phyloP scores from a whole-genome alignment of 2,113 vertebrate species.

The Grammomys surdaster region DNA sequence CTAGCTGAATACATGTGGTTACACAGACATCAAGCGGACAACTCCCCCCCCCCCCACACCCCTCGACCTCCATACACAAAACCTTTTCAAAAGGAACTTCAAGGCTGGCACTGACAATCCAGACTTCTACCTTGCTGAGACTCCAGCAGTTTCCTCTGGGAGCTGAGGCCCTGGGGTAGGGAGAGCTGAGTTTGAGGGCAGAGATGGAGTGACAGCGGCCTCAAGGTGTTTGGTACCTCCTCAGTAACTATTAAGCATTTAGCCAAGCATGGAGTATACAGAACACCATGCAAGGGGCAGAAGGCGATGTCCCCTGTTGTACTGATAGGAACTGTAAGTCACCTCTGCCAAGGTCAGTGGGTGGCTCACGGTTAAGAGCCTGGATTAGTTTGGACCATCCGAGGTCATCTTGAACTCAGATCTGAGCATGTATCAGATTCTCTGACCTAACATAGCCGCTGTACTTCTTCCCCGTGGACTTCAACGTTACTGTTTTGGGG shows the following conservation, averaged over 20 bases:
- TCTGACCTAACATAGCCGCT: background rate
- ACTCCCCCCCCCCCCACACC: background rate
- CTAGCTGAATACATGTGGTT: background rate
- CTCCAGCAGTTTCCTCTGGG: background rate
- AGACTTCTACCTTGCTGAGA: background rate
- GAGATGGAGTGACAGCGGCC: background rate
- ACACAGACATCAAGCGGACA: background rate
- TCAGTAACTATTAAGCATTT: background rate
- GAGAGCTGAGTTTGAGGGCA: background rate
- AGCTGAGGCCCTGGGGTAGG: background rate
- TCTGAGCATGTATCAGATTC: background rate
- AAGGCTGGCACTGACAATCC: background rate
- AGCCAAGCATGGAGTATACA: conserved; percentile 30
- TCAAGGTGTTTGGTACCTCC: conserved; percentile 1
- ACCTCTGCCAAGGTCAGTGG: background rate
- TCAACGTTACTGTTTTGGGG: background rate
- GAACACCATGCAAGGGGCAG: background rate
- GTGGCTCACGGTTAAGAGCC: background rate
- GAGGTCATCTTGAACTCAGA: background rate
- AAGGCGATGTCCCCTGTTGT: conserved; percentile 59
- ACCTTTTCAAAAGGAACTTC: background rate
- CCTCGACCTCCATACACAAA: background rate
- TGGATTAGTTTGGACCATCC: background rate
- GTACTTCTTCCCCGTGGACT: background rate
- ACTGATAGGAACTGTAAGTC: background rate